Conservation (phyloP, 2,113 vertebrate genomes). For the Lagopus muta region DNA sequence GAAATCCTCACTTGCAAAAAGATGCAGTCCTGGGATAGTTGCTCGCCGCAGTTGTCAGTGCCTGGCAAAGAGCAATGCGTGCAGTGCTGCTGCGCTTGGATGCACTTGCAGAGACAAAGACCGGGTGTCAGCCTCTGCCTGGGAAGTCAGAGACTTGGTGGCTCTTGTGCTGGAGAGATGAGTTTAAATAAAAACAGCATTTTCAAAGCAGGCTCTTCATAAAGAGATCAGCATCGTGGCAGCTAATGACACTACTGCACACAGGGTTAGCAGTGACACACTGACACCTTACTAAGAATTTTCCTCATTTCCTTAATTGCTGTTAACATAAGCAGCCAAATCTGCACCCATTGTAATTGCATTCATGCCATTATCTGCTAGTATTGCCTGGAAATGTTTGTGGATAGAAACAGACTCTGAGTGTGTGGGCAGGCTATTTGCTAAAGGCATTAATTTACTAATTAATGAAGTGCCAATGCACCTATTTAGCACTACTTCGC, state of each 20-base stretch:
- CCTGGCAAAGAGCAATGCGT: neutral
- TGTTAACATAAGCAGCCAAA: neutral
- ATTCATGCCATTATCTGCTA: neutral
- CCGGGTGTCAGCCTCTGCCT: neutral
- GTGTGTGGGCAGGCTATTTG: neutral
- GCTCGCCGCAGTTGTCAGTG: neutral
- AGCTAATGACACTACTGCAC: neutral
- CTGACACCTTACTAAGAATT: neutral
- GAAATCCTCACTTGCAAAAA: neutral
- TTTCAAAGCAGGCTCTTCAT: neutral
- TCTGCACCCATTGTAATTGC: neutral
- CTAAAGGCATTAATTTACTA: slow-evolving; percentile 43
- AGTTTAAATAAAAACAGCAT: neutral
- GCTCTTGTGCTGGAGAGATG: neutral
- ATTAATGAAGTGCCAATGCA: slow-evolving; percentile 34
- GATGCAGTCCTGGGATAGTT: accelerated
- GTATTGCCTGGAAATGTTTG: neutral
- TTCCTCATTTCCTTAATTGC: neutral
- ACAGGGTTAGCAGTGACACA: neutral
- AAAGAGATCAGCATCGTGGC: neutral
- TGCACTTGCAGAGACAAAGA: slow-evolving; percentile 19
- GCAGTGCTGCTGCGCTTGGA: slow-evolving; percentile 21
- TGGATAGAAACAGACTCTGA: neutral
- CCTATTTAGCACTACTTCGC: neutral
- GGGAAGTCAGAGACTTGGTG: neutral